phyloP scores from a whole-genome alignment of 2,888 invertebrate species.

The Rhynchonema sp. region DNA sequence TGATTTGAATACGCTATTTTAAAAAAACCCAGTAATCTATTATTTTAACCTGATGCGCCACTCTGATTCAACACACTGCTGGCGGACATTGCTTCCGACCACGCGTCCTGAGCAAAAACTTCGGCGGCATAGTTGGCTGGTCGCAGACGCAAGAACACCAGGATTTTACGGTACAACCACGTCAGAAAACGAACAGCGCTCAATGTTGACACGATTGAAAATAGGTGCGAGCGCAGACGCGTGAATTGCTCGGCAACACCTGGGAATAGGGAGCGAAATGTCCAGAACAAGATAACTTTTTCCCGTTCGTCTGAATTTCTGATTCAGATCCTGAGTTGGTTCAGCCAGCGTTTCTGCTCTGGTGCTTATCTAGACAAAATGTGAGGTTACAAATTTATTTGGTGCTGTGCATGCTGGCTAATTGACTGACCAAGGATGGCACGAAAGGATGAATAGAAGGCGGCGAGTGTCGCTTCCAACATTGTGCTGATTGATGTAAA shows the following conservation, averaged over 20 bases:
- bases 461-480: conserved; percentile 81
- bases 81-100: neutral
- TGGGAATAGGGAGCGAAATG: no score
- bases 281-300: no score
- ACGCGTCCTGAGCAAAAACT: conserved; percentile 16
- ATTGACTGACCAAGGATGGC: conserved; percentile 58
- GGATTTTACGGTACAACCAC: conserved; percentile 55
- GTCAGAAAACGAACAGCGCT: conserved; percentile 58
- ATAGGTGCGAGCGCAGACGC: conserved; percentile 54
- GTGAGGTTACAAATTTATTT: no score
- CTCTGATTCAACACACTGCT: no score
- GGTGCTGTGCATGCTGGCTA: no score
- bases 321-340: no score
- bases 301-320: no score
- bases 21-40: no score
- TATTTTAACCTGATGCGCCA: no score
- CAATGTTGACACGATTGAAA: conserved; percentile 66
- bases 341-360: no score
- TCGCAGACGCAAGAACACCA: conserved; percentile 38
- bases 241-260: conserved; percentile 74
- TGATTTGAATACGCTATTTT: no score
- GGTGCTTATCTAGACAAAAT: no score
- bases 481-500: conserved; percentile 79
- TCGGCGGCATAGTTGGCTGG: conserved; percentile 20
- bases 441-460: conserved; percentile 73